A percentile compares a stretch with the other conserved stretches of the same genome.
Evolutionary conservation across 2,797 vertebrate genomes (phyloP).

Genomic region (Hydrophis major): DNA sequence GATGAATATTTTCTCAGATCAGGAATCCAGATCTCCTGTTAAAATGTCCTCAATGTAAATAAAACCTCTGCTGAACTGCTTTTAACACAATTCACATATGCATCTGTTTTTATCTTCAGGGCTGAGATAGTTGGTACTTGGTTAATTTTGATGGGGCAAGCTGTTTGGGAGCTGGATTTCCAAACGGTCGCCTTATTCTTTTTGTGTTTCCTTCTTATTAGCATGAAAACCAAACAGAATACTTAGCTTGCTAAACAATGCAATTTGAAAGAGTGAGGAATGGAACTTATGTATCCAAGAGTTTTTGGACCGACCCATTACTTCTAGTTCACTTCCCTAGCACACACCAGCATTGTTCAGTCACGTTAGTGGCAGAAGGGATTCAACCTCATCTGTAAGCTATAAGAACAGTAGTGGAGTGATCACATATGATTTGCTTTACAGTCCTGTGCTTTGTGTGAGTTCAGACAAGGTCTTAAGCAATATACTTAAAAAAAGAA

Average conservation of each 20-base stretch:
- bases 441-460: conserved; percentile 45
- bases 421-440: conserved; percentile 36
- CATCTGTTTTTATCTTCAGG: conserved; percentile 31
- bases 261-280: conserved; percentile 53
- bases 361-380: conserved; percentile 66
- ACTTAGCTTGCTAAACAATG: conserved; percentile 58
- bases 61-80: conserved; percentile 13
- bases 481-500: conserved; percentile 7
- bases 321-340: conserved; percentile 73
- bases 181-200: conserved; percentile 57
- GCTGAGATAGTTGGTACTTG: not conserved
- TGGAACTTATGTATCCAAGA: conserved; percentile 51
- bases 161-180: conserved; percentile 49
- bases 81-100: not conserved
- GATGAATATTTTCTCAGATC: not conserved
- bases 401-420: conserved; percentile 26
- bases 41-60: not conserved
- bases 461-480: conserved; percentile 37
- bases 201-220: conserved; percentile 59
- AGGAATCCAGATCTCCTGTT: not conserved
- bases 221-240: conserved; percentile 51
- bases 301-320: conserved; percentile 72
- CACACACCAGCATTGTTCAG: conserved; percentile 72
- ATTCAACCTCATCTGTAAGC: conserved; percentile 52
- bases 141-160: conserved; percentile 40